These are phyloP conservation scores for Nycteola revayana DNA, from an alignment of 2,888 invertebrate species.

Conservation along the genomic window DNA sequence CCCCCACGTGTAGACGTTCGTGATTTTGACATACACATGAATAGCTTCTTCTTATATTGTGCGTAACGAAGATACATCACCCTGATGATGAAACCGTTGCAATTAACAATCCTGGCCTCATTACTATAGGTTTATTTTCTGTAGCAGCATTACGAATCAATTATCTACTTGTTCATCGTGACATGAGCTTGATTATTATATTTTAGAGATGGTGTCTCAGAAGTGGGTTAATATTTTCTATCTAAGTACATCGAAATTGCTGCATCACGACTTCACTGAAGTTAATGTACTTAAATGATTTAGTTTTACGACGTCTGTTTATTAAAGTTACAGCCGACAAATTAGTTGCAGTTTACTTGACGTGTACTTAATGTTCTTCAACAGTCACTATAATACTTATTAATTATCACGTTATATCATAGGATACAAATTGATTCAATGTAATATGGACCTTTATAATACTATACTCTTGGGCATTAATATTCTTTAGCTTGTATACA, in stretches of 20 bases:
- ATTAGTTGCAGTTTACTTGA: too few species aligned
- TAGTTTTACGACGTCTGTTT: constrained; percentile 1
- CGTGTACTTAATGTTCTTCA: too few species aligned
- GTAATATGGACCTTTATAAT: too few species aligned
- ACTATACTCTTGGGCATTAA: too few species aligned
- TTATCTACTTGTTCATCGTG: constrained; percentile 10
- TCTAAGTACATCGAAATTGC: constrained; percentile 5
- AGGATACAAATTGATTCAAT: too few species aligned
- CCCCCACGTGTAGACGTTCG: constrained; percentile 38
- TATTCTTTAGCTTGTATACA: too few species aligned
- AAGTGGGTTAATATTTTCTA: constrained; percentile 18
- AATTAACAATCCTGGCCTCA: constrained; percentile 7
- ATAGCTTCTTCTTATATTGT: constrained; percentile 25
- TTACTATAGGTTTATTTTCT: constrained; percentile 2
- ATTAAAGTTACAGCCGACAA: too few species aligned
- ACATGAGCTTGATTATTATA: constrained; percentile 7
- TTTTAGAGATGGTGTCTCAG: constrained; percentile 5
- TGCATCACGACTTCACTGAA: constrained; percentile 13
- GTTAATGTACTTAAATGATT: constrained; percentile 1
- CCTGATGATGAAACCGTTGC: constrained; percentile 15
- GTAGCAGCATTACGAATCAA: constrained; percentile 1
- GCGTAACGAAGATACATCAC: constrained; percentile 16
- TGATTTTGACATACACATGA: constrained; percentile 20
- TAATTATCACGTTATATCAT: too few species aligned
- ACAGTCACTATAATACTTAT: too few species aligned